Evolutionary conservation across 2,797 vertebrate genomes (phyloP), one percentile per base, ranked within the genome.

Genomic region (Gephyroberyx darwinii): DNA sequence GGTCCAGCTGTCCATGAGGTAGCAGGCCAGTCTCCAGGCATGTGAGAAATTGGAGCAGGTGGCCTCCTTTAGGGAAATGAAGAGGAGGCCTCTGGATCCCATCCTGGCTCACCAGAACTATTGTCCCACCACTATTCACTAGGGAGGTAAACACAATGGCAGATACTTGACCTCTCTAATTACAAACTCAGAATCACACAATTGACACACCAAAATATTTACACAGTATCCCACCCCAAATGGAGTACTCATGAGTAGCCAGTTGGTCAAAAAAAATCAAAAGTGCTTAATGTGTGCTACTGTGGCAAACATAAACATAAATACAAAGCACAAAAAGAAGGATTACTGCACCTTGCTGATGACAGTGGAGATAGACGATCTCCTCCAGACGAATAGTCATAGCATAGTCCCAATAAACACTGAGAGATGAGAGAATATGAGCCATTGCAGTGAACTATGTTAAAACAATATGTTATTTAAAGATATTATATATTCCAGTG

Each of bases 381-480:
- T 99, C 98, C 69, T 98, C 97, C 84, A 99, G 92, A 81, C 94
- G 96, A 81, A 99, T 99, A 19, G 96, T 98, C 96, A 99, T 98
- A 26, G 98, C 97, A 0, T 94, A 99, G 91, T 99, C 97, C 98
- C 98, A 99, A 83, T 97, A 99, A 64, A 99, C 95, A 1, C 98
- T 99, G 85, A 9, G 85, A 81, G 71, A 89, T 2, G 14, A 78
- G 64, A 13, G 13, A 56, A 79, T 4, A 41, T 41, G 6, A 75
- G 26, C 17, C 37, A 62, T 8, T 20, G 3, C 8, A 58, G 31
- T 50, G 12, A 45, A 8, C 5, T 4, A 16, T 26, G 7, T 5
- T 54, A 62, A 52, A 74, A 73, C 5, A 65, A 26, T 16, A 17
- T 1, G 9, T 13, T 3, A 1, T 10, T 13, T 13, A 41, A 13